Conservation (phyloP, 2,888 invertebrate species). For the Meiosimyza platycephala region DNA sequence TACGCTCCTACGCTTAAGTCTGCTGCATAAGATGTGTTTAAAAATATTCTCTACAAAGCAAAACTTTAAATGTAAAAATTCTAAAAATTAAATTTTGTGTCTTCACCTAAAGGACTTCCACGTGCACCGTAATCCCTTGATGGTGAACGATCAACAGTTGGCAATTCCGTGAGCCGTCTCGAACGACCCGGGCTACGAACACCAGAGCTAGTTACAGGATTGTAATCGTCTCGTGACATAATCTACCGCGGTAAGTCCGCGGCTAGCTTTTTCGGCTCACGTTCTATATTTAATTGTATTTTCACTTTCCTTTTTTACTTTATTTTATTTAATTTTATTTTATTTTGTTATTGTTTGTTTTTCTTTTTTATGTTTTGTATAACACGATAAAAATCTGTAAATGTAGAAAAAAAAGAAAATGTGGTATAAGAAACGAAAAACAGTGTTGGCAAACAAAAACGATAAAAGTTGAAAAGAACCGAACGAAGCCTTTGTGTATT, state of each 20-base stretch:
- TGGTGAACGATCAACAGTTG: conserved; percentile 91
- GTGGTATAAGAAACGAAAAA: conserved; percentile 35
- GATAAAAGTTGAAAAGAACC: no score
- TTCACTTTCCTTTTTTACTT: conserved; percentile 13
- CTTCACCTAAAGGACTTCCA: conserved; percentile 71
- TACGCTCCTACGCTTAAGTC: no score
- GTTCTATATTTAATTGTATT: conserved; percentile 4
- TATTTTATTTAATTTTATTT: conserved; percentile 15
- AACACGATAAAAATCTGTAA: conserved; percentile 43
- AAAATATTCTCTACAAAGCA: no score
- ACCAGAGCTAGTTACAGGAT: conserved; percentile 75
- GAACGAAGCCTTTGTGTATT: no score
- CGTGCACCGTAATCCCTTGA: conserved; percentile 80
- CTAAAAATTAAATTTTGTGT: conserved; percentile 39
- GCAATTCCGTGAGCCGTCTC: conserved; percentile 79
- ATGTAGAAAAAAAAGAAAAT: conserved; percentile 43
- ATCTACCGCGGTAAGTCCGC: conserved; percentile 67
- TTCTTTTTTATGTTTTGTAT: conserved; percentile 32
- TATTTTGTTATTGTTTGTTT: conserved; percentile 5
- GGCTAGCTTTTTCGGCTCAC: conserved; percentile 51
- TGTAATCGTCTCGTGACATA: conserved; percentile 70
- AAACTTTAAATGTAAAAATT: no score
- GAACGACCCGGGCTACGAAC: conserved; percentile 71
- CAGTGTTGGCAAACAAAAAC: conserved; percentile 2
- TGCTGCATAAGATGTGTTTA: no score